Conservation (phyloP, 2,888 invertebrate genomes). For the Tenthredo notha region DNA sequence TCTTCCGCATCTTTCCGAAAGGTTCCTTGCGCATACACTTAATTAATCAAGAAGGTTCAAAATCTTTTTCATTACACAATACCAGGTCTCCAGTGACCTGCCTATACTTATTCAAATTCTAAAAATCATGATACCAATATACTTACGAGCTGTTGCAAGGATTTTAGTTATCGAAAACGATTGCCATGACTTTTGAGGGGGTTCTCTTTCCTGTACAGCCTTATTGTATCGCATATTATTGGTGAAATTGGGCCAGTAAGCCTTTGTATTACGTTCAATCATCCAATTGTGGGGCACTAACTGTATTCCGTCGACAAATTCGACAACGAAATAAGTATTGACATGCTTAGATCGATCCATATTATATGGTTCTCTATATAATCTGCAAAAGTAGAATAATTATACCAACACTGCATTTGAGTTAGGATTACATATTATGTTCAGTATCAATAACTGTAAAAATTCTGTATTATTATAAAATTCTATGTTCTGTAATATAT, state of each 20-base stretch:
- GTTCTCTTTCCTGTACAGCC: neutral
- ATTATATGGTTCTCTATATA: neutral
- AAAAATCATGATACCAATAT: neutral
- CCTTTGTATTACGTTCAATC: neutral
- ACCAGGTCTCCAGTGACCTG: no score
- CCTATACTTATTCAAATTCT: neutral
- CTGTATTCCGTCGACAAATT: neutral
- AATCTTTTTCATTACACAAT: no score
- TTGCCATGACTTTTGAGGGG: neutral
- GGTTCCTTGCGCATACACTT: neutral
- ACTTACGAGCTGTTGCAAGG: neutral
- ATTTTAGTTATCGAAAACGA: neutral
- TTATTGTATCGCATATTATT: neutral
- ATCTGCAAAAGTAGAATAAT: neutral
- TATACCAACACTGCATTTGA: neutral
- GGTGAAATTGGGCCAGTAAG: neutral
- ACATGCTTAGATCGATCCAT: neutral
- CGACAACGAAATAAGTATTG: neutral
- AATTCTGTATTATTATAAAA: no score
- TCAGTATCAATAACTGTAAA: neutral
- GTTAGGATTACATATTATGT: neutral
- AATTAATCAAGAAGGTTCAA: no score
- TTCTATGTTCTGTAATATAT: no score
- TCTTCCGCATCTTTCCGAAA: no score
- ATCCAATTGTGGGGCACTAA: neutral